Conservation (phyloP, 2,888 invertebrate genomes). For the Aphrophora alni region DNA sequence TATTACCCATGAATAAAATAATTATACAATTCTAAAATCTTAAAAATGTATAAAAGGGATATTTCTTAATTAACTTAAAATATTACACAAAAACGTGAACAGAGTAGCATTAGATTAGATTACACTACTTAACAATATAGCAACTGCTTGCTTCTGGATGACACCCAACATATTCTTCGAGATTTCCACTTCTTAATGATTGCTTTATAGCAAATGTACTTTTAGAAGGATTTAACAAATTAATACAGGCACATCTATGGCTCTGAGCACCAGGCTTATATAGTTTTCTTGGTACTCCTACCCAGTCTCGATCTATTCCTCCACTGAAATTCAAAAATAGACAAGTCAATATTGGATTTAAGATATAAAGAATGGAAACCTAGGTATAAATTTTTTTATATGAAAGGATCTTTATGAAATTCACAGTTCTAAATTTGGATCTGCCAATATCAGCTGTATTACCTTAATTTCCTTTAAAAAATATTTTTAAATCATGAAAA, state of each 20-base stretch:
- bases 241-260: constrained; percentile 85
- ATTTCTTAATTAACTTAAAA: too few relatives aligned
- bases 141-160: constrained; percentile 64
- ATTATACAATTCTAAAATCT: too few relatives aligned
- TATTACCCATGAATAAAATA: too few relatives aligned
- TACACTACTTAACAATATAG: constrained; percentile 52
- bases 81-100: too few relatives aligned
- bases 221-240: constrained; percentile 46
- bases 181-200: constrained; percentile 48
- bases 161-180: constrained; percentile 73
- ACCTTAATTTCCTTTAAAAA: too few relatives aligned
- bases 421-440: too few relatives aligned
- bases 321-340: constrained; percentile 74
- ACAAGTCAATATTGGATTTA: neutral
- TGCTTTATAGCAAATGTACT: constrained; percentile 24
- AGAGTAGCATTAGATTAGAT: too few relatives aligned
- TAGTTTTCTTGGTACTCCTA: constrained; percentile 86
- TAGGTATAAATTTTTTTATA: constrained; percentile 10
- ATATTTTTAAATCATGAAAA: too few relatives aligned
- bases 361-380: neutral
- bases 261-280: constrained; percentile 71
- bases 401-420: constrained; percentile 24
- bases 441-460: too few relatives aligned
- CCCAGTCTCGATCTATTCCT: constrained; percentile 85
- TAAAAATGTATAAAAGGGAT: too few relatives aligned